Evolutionary conservation across 2,797 vertebrate species (phyloP), one percentile per base, ranked within the genome.

Genomic region (Spinus pinus): DNA sequence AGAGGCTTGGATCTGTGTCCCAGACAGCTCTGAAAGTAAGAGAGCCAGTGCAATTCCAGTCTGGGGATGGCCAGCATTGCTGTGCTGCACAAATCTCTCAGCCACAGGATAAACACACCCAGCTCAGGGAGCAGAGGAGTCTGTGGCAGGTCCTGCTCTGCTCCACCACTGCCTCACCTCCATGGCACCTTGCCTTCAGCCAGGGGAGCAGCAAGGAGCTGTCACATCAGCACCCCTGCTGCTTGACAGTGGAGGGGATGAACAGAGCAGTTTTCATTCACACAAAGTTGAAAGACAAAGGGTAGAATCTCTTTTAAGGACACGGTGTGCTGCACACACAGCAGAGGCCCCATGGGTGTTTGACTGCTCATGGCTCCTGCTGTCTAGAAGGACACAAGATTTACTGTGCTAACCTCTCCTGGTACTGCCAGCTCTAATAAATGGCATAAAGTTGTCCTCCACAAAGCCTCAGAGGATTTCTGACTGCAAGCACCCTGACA

Each of bases 41-140:
- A 39, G n/a, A 42, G 12, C 22, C 39, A 23, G 9, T 16, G 12
- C 12, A 69, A 1, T 46, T 82, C 30, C 84, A 35, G 65, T 9
- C 20, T 7, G 4, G 42, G 54, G 39, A 23, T 31, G 79, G 31
- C 11, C 51, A 66, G 15, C 10, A 30, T 25, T 9, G 66, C 60
- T 20, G 49, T 78, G 46, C 10, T 1, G 10, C 49, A 31, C 31
- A 61, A 9, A 33, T 1, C 31, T 31, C 19, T 9, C 0, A 0
- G 28, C 25, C 2, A 37, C 35, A 7, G 44, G n/a, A 10, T 0
- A 4, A 71, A 39, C 27, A 27, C 2, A 0, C 6, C 28, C 22
- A 10, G 2, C 30, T 12, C 22, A 4, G 7, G 0, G 1, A 19
- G 30, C 49, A 50, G 31, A 31, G 58, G 3, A 47, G 24, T 8